phyloP scores from a whole-genome alignment of 2,797 vertebrate genomes.

The Coluber constrictor region DNA sequence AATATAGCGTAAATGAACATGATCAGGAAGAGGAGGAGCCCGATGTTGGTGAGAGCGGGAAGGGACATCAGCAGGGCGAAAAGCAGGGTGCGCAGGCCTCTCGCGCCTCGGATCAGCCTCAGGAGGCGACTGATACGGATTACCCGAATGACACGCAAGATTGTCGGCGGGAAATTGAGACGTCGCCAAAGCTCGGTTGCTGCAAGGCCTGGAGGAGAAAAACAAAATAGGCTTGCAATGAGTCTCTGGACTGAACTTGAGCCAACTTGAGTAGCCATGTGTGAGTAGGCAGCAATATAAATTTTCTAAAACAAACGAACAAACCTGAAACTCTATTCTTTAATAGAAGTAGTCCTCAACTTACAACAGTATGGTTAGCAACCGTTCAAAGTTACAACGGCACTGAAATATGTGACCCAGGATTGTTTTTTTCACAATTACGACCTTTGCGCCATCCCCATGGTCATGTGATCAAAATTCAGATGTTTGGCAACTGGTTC shows the following conservation, averaged over 20 bases:
- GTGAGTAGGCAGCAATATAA: too few species aligned
- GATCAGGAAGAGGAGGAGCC: slow-evolving; percentile 72
- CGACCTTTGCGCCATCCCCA: background rate
- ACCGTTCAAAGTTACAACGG: background rate
- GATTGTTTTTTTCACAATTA: background rate
- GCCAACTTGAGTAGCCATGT: too few species aligned
- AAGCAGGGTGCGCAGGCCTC: slow-evolving; percentile 71
- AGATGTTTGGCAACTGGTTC: background rate
- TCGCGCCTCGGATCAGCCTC: slow-evolving; percentile 64
- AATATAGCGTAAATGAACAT: slow-evolving; percentile 78
- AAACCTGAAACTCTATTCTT: background rate
- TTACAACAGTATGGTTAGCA: background rate
- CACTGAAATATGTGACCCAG: background rate
- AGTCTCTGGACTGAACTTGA: background rate
- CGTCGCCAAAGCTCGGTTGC: accelerated
- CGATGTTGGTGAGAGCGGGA: slow-evolving; percentile 73
- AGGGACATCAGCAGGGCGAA: slow-evolving; percentile 76
- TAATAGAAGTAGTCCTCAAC: background rate
- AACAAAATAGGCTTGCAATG: background rate
- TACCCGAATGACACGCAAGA: slow-evolving; percentile 70
- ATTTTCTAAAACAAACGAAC: too few species aligned
- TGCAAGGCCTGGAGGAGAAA: slow-evolving; percentile 30
- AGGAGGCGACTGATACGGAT: slow-evolving; percentile 68
- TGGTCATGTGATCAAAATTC: background rate
- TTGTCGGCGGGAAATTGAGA: slow-evolving; percentile 56